These are phyloP conservation scores for Hylomyscus alleni DNA, from an alignment of 2,797 vertebrate species.

Conservation along the genomic window DNA sequence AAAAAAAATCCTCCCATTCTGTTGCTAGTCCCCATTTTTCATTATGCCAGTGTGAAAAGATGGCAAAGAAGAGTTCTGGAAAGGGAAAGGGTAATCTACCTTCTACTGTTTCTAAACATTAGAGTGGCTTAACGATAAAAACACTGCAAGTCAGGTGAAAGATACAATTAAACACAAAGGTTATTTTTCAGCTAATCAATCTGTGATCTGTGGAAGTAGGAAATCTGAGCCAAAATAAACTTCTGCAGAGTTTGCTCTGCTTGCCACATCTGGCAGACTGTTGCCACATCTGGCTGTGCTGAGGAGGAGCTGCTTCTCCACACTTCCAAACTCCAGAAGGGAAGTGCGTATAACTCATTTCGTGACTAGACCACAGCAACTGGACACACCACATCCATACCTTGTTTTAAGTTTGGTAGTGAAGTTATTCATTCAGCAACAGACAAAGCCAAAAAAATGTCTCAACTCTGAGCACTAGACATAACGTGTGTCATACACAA, in stretches of 20 bases:
- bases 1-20: background rate
- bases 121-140: constrained; percentile 63
- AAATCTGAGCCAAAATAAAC: constrained; percentile 50
- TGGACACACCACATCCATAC: constrained; percentile 10
- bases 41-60: constrained; percentile 37
- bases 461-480: constrained; percentile 51
- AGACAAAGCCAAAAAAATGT: constrained; percentile 59
- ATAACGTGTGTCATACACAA: constrained; percentile 12
- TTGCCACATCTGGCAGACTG: background rate
- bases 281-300: constrained; percentile 23
- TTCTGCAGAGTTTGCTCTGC: background rate
- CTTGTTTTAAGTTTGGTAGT: constrained; percentile 79
- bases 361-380: constrained; percentile 80
- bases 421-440: constrained; percentile 64
- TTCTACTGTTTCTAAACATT: constrained; percentile 62
- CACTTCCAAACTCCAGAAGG: constrained; percentile 64
- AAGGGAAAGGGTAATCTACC: background rate
- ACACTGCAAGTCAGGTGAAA: constrained; percentile 63
- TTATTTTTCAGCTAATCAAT: constrained; percentile 70
- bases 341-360: constrained; percentile 75
- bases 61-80: background rate
- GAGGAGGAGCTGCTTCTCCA: constrained; percentile 47
- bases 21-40: constrained; percentile 32
- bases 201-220: constrained; percentile 20
- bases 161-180: constrained; percentile 36